Percentiles rank a stretch among this genome's conserved stretches.
phyloP scores from a whole-genome alignment of 2,113 vertebrate species.

The Vidua macroura region DNA sequence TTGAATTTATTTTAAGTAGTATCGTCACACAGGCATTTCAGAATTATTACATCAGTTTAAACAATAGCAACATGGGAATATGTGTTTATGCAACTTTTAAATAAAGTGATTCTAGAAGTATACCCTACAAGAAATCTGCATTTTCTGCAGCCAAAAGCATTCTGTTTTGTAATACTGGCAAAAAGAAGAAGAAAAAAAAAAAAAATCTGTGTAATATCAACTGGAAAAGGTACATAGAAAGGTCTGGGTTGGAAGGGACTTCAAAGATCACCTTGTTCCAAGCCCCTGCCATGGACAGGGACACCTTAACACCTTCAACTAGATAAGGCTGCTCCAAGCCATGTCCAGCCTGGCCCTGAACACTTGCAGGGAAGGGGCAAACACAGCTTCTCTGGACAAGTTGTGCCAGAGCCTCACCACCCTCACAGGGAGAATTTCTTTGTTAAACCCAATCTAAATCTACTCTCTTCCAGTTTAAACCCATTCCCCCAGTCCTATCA shows the following conservation, averaged over 20 bases:
- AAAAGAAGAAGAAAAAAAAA: neutral
- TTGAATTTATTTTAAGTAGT: neutral
- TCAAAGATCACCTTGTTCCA: neutral
- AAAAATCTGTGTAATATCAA: neutral
- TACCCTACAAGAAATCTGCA: neutral
- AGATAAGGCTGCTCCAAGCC: neutral
- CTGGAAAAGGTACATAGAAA: neutral
- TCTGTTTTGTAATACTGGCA: neutral
- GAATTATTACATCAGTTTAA: neutral
- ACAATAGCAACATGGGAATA: neutral
- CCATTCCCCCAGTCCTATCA: neutral
- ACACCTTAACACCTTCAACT: neutral
- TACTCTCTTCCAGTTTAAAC: neutral
- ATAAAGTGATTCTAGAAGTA: neutral
- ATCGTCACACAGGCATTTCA: neutral
- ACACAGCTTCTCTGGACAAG: neutral
- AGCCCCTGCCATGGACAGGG: neutral
- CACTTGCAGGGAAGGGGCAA: neutral
- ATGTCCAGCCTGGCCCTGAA: neutral
- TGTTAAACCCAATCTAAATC: neutral
- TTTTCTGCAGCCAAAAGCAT: neutral
- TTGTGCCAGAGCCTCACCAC: neutral
- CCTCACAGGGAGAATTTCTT: neutral
- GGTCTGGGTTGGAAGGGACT: neutral
- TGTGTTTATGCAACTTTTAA: neutral